A percentile compares a stretch with the other conserved stretches of the same genome.
Evolutionary conservation across 1,140 invertebrate species (phyloP).

Genomic region (Heterodera schachtii): DNA sequence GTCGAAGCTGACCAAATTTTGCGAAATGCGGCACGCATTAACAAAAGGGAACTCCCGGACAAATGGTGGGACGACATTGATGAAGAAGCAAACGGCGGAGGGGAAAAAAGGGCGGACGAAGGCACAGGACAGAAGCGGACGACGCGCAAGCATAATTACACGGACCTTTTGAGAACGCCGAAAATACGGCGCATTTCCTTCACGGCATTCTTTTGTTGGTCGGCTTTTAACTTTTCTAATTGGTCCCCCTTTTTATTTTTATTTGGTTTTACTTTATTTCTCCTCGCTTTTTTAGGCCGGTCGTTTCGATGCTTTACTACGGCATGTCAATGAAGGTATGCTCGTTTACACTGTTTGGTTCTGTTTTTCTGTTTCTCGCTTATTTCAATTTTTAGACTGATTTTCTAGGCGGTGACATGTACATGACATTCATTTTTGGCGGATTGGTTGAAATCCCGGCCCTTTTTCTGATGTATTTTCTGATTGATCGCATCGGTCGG

Average conservation of each 20-base stretch:
- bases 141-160: slow-evolving; percentile 47
- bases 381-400: slow-evolving; percentile 31
- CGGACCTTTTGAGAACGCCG: slow-evolving; percentile 60
- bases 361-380: background rate
- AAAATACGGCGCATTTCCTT: slow-evolving; percentile 52
- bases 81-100: slow-evolving; percentile 22
- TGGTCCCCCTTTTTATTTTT: too few species aligned
- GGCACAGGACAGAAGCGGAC: slow-evolving; percentile 18
- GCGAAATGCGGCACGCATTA: slow-evolving; percentile 58
- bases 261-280: background rate
- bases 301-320: slow-evolving; percentile 66
- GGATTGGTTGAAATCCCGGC: slow-evolving; percentile 65
- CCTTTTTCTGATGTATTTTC: slow-evolving; percentile 51
- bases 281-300: slow-evolving; percentile 53
- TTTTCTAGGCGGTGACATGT: slow-evolving; percentile 65
- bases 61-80: slow-evolving; percentile 63
- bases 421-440: slow-evolving; percentile 63
- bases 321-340: slow-evolving; percentile 61
- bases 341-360: background rate
- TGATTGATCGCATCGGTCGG: slow-evolving; percentile 60
- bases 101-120: background rate
- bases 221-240: background rate
- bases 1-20: slow-evolving; percentile 63
- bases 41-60: slow-evolving; percentile 56
- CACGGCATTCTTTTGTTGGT: slow-evolving; percentile 49